Percentiles rank a stretch among this genome's conserved stretches.
Evolutionary conservation across 1,140 invertebrate genomes (phyloP).

Genomic region (Procambarus virginalis): DNA sequence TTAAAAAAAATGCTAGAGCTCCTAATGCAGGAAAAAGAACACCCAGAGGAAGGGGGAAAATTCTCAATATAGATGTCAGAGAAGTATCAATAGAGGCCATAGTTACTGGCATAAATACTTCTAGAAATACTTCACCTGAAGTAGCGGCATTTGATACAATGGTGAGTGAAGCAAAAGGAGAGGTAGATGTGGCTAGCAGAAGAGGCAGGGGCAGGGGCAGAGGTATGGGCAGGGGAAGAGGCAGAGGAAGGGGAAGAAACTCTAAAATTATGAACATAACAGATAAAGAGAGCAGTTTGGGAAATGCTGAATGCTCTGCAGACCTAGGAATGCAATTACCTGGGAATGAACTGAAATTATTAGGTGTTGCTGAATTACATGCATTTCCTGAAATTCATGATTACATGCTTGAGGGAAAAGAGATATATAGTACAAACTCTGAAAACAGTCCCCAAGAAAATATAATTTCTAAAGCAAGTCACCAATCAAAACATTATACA

Average conservation of each 20-base stretch:
- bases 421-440: neutral
- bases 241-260: too few relatives aligned
- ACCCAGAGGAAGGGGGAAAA: neutral
- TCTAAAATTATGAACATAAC: neutral
- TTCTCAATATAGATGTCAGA: neutral
- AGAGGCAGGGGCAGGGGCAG: neutral
- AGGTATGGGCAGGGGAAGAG: neutral
- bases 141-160: neutral
- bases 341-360: neutral
- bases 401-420: neutral
- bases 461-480: neutral
- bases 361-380: neutral
- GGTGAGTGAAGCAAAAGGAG: neutral
- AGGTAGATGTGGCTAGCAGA: neutral
- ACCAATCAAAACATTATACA: neutral
- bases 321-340: neutral
- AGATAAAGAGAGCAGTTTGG: neutral
- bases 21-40: neutral
- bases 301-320: neutral
- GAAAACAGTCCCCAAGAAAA: neutral
- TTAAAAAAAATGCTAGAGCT: neutral
- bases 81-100: conserved; percentile 28
- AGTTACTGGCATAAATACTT: neutral
- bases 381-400: neutral
- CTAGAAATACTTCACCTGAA: neutral